phyloP scores from a whole-genome alignment of 1,140 invertebrate genomes.

The Eufriesea mexicana region DNA sequence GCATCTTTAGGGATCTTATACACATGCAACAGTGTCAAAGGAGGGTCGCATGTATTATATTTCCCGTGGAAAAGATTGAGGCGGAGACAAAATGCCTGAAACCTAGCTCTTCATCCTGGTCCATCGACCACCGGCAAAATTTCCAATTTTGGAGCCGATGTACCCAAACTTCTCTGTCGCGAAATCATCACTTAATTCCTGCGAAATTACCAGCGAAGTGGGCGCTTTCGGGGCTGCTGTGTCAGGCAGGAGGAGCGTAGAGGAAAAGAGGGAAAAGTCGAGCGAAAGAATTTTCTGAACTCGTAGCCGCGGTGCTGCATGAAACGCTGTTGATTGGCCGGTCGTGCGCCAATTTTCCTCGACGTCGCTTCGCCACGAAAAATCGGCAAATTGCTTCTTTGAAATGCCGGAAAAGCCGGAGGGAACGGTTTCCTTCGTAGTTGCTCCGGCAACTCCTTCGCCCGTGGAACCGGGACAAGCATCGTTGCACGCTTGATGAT shows the following conservation, averaged over 20 bases:
- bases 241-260: neutral
- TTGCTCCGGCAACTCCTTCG: slow-evolving; percentile 54
- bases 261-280: slow-evolving; percentile 11
- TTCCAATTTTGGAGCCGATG: neutral
- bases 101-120: too few species aligned
- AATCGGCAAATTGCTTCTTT: slow-evolving; percentile 82
- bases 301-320: slow-evolving; percentile 70
- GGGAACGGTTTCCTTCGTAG: slow-evolving; percentile 70
- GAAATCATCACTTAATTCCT: slow-evolving; percentile 29
- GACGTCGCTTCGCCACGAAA: slow-evolving; percentile 76
- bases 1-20: too few species aligned
- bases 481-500: slow-evolving; percentile 58
- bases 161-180: too few species aligned
- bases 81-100: too few species aligned
- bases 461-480: slow-evolving; percentile 38
- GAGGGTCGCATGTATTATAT: too few species aligned
- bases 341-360: slow-evolving; percentile 77
- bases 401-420: slow-evolving; percentile 76
- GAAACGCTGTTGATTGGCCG: slow-evolving; percentile 81
- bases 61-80: too few species aligned
- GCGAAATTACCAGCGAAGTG: slow-evolving; percentile 32
- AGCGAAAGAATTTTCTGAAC: slow-evolving; percentile 66
- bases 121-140: neutral
- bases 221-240: slow-evolving; percentile 24
- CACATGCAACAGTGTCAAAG: too few species aligned